Evolutionary conservation across 2,797 vertebrate species (phyloP).

Genomic region (Enteromius thamalakanensis): DNA sequence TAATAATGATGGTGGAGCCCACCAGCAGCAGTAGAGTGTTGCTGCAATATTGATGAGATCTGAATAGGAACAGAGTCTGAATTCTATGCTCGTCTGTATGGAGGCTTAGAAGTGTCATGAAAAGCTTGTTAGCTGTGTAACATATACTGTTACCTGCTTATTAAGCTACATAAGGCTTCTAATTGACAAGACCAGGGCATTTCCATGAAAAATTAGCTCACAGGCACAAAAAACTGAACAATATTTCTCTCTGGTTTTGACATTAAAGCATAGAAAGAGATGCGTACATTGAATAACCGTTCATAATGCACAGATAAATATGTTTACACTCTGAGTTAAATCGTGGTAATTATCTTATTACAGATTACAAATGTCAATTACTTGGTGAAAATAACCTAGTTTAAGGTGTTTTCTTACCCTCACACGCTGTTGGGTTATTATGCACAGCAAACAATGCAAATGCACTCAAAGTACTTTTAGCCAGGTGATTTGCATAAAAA

Average conservation of each 20-base stretch:
- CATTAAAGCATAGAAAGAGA: neutral
- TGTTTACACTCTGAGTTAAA: neutral
- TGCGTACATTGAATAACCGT: neutral
- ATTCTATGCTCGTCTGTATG: slow-evolving; percentile 47
- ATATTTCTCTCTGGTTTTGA: neutral
- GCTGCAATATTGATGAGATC: slow-evolving; percentile 79
- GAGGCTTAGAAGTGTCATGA: slow-evolving; percentile 27
- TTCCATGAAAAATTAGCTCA: neutral
- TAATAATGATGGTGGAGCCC: slow-evolving; percentile 72
- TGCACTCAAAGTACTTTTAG: neutral
- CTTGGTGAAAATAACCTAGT: neutral
- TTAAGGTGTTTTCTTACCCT: neutral
- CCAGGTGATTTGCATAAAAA: neutral
- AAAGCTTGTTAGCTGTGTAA: slow-evolving; percentile 42
- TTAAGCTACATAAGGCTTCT: slow-evolving; percentile 1
- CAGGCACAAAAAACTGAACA: neutral
- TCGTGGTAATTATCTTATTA: neutral
- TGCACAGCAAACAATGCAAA: neutral
- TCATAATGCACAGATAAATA: neutral
- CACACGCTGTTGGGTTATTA: neutral
- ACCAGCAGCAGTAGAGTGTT: slow-evolving; percentile 62
- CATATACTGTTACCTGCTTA: slow-evolving; percentile 30
- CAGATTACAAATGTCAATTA: neutral
- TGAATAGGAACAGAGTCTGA: slow-evolving; percentile 67
- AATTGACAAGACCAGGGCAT: neutral